Evolutionary conservation across 2,888 invertebrate species (phyloP).

Genomic region (Adineta ricciae): DNA sequence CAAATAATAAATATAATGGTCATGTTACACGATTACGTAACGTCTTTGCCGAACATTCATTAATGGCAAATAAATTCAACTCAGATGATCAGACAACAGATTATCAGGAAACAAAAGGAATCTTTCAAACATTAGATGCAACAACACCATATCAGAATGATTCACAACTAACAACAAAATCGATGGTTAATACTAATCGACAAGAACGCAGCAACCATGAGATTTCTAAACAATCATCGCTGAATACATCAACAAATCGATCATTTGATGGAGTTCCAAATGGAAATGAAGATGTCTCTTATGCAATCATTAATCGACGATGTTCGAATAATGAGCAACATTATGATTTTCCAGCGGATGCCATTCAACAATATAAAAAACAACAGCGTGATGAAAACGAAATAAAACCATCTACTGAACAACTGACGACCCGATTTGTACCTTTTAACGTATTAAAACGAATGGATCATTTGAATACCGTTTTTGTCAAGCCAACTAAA

Average conservation of each 20-base stretch:
- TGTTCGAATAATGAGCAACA: not conserved
- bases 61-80: not conserved
- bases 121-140: not conserved
- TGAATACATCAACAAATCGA: not conserved
- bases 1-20: not conserved
- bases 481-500: constrained; percentile 3
- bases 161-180: not conserved
- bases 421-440: not conserved
- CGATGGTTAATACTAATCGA: not conserved
- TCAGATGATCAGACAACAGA: not conserved
- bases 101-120: not conserved
- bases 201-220: not conserved
- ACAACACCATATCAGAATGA: not conserved
- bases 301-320: not conserved
- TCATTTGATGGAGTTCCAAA: not conserved
- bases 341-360: constrained; percentile 15
- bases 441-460: constrained; percentile 2
- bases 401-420: not conserved
- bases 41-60: not conserved
- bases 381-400: constrained; percentile 13
- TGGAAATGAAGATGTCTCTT: not conserved
- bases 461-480: constrained; percentile 16
- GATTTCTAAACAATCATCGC: not conserved
- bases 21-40: not conserved
- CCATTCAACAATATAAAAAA: not conserved